A percentile compares a stretch with the other conserved stretches of the same genome.
Conservation (phyloP, 30 jellyfish, hydroid and myxozoan genomes). For the Phacellophora camtschatica region DNA sequence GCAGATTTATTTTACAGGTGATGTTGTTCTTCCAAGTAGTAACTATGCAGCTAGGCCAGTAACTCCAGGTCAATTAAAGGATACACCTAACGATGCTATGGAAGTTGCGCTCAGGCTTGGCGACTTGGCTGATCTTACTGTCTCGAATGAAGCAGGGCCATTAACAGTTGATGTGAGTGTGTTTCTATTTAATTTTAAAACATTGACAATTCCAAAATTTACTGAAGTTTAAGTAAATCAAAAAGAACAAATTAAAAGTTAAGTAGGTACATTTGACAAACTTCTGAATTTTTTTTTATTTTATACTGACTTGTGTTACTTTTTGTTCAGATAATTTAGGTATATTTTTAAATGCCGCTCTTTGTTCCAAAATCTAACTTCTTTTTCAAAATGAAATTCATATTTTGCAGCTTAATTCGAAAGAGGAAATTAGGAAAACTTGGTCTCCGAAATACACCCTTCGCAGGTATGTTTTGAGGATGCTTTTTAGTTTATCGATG, state of each 20-base stretch:
- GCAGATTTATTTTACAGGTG: slow-evolving; percentile 74
- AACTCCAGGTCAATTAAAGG: slow-evolving; percentile 94
- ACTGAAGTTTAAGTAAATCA: too few species aligned
- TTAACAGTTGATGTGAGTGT: slow-evolving; percentile 80
- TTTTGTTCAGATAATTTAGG: too few species aligned
- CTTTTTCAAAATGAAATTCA: too few species aligned
- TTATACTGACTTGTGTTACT: too few species aligned
- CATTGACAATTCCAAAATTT: too few species aligned
- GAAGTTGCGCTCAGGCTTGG: slow-evolving; percentile 92
- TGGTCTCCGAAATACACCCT: slow-evolving; percentile 98
- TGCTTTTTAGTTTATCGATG: background rate
- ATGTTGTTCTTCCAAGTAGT: slow-evolving; percentile 93
- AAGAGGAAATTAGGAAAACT: slow-evolving; percentile 93
- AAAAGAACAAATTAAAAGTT: too few species aligned
- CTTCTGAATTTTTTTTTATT: too few species aligned
- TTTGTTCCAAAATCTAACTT: too few species aligned
- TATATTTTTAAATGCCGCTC: too few species aligned
- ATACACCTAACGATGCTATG: slow-evolving; percentile 71
- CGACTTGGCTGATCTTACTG: slow-evolving; percentile 97
- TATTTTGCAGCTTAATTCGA: slow-evolving; percentile 66
- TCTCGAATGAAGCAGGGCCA: slow-evolving; percentile 97
- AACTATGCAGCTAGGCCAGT: slow-evolving; percentile 80
- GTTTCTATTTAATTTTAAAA: background rate
- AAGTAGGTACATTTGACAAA: too few species aligned
- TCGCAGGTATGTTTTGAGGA: slow-evolving; percentile 68